A percentile compares a stretch with the other conserved stretches of the same genome.
phyloP scores from a whole-genome alignment of 2,113 vertebrate species.

The Azemiops feae region DNA sequence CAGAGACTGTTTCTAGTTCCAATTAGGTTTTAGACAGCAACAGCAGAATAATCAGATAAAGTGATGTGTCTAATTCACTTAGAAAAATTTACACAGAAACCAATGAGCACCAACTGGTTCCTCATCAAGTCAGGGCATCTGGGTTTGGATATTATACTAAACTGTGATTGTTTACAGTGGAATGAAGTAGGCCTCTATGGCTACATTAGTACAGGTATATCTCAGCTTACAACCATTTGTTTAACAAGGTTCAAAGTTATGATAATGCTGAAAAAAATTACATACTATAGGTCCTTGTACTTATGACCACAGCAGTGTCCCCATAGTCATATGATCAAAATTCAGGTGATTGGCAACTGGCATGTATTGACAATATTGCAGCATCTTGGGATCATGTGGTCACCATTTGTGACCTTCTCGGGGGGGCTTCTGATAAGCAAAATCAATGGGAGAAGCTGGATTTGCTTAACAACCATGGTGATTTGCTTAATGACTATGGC shows the following conservation, averaged over 20 bases:
- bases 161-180: not conserved
- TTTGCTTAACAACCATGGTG: not conserved
- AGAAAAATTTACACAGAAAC: not conserved
- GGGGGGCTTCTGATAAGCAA: not conserved
- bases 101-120: not conserved
- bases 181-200: not conserved
- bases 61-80: not conserved
- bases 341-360: not conserved
- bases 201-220: not conserved
- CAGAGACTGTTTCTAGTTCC: not conserved
- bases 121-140: not conserved
- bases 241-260: too few relatives aligned
- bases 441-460: not conserved
- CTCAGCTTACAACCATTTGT: too few relatives aligned
- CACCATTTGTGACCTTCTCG: not conserved
- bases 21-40: not conserved
- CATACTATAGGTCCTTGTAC: too few relatives aligned
- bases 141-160: not conserved
- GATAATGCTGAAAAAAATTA: too few relatives aligned
- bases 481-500: not conserved
- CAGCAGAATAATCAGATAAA: not conserved
- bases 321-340: not conserved
- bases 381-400: not conserved
- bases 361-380: not conserved
- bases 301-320: not conserved